These are phyloP conservation scores for Crotalus adamanteus DNA, from an alignment of 2,797 vertebrate species.

Conservation along the genomic window DNA sequence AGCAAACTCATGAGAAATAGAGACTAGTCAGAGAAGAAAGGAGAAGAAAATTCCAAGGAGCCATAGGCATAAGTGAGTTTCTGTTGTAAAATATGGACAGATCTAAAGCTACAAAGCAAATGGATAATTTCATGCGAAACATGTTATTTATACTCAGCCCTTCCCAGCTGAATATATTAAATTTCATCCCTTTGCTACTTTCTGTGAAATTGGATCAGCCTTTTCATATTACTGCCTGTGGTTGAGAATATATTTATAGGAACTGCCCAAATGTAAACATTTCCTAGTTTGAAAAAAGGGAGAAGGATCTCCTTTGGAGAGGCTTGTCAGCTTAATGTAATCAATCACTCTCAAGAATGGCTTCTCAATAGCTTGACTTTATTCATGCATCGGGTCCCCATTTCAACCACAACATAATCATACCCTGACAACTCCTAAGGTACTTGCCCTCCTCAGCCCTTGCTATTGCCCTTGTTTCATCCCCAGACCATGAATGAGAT, in stretches of 20 bases:
- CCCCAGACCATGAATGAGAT: neutral
- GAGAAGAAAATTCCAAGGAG: neutral
- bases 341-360: slow-evolving; percentile 28
- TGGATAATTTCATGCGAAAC: neutral
- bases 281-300: slow-evolving; percentile 44
- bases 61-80: neutral
- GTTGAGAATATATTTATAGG: slow-evolving; percentile 56
- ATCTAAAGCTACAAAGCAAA: slow-evolving; percentile 17
- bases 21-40: neutral
- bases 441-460: slow-evolving; percentile 6
- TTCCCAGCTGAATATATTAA: slow-evolving; percentile 46
- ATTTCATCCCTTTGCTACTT: slow-evolving; percentile 38
- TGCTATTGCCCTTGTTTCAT: neutral
- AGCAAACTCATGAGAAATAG: neutral
- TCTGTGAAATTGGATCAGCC: slow-evolving; percentile 45
- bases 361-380: slow-evolving; percentile 37
- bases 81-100: neutral
- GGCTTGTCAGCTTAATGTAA: neutral
- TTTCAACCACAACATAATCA: neutral
- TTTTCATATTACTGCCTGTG: slow-evolving; percentile 44
- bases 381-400: slow-evolving; percentile 33
- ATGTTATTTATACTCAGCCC: slow-evolving; percentile 22
- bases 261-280: slow-evolving; percentile 56
- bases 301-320: slow-evolving; percentile 40
- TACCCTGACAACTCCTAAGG: slow-evolving; percentile 38